Evolutionary conservation across 2,113 vertebrate genomes (phyloP).

Genomic region (Crotalus helleri): DNA sequence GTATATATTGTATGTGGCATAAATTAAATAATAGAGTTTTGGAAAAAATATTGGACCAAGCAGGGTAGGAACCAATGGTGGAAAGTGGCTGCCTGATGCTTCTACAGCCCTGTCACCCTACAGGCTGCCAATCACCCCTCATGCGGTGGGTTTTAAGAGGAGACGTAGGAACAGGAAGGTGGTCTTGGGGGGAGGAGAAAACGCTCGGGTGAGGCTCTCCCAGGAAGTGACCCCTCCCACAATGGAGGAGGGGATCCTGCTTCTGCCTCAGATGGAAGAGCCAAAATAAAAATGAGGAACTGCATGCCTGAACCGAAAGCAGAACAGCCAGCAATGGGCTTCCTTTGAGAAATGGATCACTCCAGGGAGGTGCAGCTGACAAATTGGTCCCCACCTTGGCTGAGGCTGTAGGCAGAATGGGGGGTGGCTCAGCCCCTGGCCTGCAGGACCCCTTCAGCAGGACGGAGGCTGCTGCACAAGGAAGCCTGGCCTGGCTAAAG

Average conservation of each 20-base stretch:
- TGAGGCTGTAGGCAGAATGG: too few relatives aligned
- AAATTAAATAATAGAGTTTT: background rate
- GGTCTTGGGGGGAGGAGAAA: background rate
- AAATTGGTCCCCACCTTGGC: background rate
- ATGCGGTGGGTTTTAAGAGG: background rate
- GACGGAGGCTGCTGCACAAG: background rate
- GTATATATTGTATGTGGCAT: background rate
- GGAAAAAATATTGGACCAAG: too few relatives aligned
- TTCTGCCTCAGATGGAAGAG: background rate
- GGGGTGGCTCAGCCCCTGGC: background rate
- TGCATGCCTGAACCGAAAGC: background rate
- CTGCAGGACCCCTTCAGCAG: background rate
- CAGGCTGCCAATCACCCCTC: background rate
- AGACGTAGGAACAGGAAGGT: background rate
- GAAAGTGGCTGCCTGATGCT: background rate
- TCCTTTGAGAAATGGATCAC: background rate
- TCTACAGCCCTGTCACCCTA: background rate
- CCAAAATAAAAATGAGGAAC: background rate
- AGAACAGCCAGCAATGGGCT: background rate
- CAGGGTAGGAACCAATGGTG: too few relatives aligned
- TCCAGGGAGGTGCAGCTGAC: background rate
- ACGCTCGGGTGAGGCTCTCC: background rate
- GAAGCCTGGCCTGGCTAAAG: background rate
- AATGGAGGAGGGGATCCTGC: background rate
- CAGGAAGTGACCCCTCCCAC: background rate